Percentiles rank a stretch among this genome's conserved stretches.
These are phyloP conservation scores for Oryctes rhinoceros DNA, from an alignment of 1,140 invertebrate species.

Conservation along the genomic window DNA sequence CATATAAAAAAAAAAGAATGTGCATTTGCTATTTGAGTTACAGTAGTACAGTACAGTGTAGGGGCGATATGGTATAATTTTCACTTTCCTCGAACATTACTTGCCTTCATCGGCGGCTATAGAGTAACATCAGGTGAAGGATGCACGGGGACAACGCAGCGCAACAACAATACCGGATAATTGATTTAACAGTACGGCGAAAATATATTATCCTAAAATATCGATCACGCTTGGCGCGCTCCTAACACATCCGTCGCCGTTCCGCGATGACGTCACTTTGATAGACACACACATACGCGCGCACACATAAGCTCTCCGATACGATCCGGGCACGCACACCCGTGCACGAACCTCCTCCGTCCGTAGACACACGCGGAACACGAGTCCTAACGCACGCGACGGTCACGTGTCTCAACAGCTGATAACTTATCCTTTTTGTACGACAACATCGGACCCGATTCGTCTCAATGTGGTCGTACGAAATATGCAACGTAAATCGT, in stretches of 20 bases:
- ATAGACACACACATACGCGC: slow-evolving; percentile 7
- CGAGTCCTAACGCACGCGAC: slow-evolving; percentile 25
- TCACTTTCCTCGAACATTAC: background rate
- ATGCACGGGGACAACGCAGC: slow-evolving; percentile 3
- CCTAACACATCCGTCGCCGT: slow-evolving; percentile 32
- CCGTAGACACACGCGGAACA: background rate
- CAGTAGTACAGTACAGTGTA: too few species aligned
- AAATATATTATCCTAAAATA: slow-evolving; percentile 34
- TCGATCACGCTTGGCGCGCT: slow-evolving; percentile 25
- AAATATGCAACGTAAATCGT: background rate
- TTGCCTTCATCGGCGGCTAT: background rate
- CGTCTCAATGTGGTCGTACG: background rate
- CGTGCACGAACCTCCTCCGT: background rate
- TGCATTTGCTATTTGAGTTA: too few species aligned
- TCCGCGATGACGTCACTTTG: slow-evolving; percentile 29
- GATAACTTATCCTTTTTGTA: slow-evolving; percentile 32
- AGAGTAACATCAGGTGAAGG: background rate
- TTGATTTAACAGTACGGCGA: slow-evolving; percentile 21
- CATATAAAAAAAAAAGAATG: too few species aligned
- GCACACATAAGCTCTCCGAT: background rate
- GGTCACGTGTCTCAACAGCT: slow-evolving; percentile 30
- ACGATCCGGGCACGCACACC: background rate
- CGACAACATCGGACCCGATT: background rate
- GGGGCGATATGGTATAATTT: background rate
- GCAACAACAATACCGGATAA: slow-evolving; percentile 1